Evolutionary conservation across 1,140 invertebrate species (phyloP), one percentile per base, ranked within the genome.

Genomic region (Musca vetustissima): DNA sequence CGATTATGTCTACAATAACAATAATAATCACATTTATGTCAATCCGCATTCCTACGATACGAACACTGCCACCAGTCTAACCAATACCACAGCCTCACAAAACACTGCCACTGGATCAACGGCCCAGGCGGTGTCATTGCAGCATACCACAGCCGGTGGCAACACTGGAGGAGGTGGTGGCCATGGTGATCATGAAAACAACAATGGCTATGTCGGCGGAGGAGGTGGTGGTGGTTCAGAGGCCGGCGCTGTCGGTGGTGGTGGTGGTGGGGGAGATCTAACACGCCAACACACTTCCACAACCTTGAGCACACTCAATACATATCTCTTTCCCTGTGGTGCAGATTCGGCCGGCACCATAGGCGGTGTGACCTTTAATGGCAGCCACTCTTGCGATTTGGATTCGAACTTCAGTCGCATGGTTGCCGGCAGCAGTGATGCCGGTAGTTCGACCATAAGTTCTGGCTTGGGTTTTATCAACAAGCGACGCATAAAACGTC

Each of bases 321-420:
- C 78, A 80, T 80, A 80, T 80, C 78, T 80, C 6, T 80, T 80
- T 53, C 78, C 64, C 72, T 71, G 78, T 25, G 78, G 78, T 43
- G 74, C 77, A 64, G 78, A 79, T 52, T 79, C 77, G 9, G 75
- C 76, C 2, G 75, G 75, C 69, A 77, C 75, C 28, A 72, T 76
- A 25, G 75, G 75, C 13, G 74, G 71, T 8, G 71, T 69, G 22
- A 75, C 73, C 13, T 71, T 75, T 32, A 74, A 74, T 25, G 75
- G 73, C 71, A 75, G 73, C 65, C 72, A 69, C 67, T 80, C 78
- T 19, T 80, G 75, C 32, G 78, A 80, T 65, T 70, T 80, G 53
- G 78, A 80, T 66, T 80, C 78, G 73, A 80, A 80, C 15, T 80
- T 80, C 17, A 80, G 78, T 61, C 78, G 79, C 52, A 80, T 80